Percentiles rank a stretch among this genome's conserved stretches.
Conservation (phyloP, 1,140 invertebrate species). For the Meloidogyne chitwoodi region DNA sequence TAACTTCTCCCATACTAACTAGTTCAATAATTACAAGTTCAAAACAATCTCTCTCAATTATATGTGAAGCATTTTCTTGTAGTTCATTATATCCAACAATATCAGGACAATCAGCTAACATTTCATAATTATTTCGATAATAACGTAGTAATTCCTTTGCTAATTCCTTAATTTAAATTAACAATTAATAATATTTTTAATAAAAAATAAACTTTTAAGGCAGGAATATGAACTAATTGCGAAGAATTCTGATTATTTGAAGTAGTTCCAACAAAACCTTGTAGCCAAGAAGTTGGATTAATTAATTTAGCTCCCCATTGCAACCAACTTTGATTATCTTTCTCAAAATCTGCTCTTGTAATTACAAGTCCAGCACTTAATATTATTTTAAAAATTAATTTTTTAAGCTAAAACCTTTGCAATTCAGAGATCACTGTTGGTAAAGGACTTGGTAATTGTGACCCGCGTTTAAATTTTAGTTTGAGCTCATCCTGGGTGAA, state of each 20-base stretch:
- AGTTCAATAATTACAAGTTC: slow-evolving; percentile 53
- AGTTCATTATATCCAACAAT: slow-evolving; percentile 54
- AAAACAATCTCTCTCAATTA: slow-evolving; percentile 41
- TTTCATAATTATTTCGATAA: slow-evolving; percentile 46
- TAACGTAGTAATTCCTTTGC: slow-evolving; percentile 41
- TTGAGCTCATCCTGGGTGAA: slow-evolving; percentile 46
- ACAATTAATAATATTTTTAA: neutral
- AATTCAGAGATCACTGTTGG: slow-evolving; percentile 41
- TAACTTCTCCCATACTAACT: slow-evolving; percentile 46
- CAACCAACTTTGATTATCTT: slow-evolving; percentile 40
- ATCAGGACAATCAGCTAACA: slow-evolving; percentile 48
- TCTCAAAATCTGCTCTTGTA: slow-evolving; percentile 30
- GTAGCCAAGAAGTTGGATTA: slow-evolving; percentile 29
- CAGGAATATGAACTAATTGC: slow-evolving; percentile 45
- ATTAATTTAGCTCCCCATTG: slow-evolving; percentile 42
- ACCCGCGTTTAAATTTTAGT: slow-evolving; percentile 45
- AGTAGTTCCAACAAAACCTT: neutral
- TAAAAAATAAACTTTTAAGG: slow-evolving; percentile 35
- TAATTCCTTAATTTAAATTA: slow-evolving; percentile 21
- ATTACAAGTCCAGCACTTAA: slow-evolving; percentile 30
- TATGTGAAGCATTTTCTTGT: slow-evolving; percentile 18
- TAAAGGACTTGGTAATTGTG: slow-evolving; percentile 47
- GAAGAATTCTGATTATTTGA: neutral
- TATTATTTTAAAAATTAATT: slow-evolving; percentile 7
- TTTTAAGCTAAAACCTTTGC: slow-evolving; percentile 25